These are phyloP conservation scores for Tricholauxania praeusta DNA, from an alignment of 2,888 invertebrate genomes.

Conservation along the genomic window DNA sequence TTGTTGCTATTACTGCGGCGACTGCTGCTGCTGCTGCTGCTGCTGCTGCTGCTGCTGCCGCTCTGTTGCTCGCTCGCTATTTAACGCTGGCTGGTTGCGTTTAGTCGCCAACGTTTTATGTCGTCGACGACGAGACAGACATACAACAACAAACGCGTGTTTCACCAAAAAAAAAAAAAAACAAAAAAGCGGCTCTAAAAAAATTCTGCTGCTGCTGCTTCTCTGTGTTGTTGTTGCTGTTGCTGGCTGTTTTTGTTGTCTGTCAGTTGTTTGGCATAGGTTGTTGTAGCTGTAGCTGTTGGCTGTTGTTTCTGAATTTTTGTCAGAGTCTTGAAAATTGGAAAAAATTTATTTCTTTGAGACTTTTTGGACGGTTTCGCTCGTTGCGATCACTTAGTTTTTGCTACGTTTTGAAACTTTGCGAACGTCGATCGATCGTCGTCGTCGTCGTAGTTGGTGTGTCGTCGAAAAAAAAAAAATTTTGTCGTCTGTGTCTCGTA, in stretches of 20 bases:
- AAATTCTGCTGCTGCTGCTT: not conserved
- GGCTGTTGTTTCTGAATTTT: not conserved
- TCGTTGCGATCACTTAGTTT: constrained; percentile 21
- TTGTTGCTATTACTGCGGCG: not conserved
- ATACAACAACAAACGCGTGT: constrained; percentile 7
- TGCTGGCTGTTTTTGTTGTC: constrained; percentile 3
- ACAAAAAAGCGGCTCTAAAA: constrained; percentile 10
- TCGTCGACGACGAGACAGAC: constrained; percentile 4
- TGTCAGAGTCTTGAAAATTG: constrained; percentile 9
- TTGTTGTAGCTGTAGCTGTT: not conserved
- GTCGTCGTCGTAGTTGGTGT: not conserved
- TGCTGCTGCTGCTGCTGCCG: not conserved
- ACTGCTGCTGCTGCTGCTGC: not conserved
- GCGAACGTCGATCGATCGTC: constrained; percentile 14
- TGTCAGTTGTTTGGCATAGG: not conserved
- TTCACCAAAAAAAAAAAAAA: not conserved
- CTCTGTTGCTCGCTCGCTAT: not conserved
- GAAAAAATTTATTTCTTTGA: constrained; percentile 14
- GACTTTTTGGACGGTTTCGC: constrained; percentile 14
- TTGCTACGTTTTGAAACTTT: constrained; percentile 26
- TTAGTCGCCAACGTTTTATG: constrained; percentile 17
- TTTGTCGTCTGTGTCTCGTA: constrained; percentile 6
- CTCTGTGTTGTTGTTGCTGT: not conserved
- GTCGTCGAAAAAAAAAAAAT: not conserved
- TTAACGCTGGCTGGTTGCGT: not conserved